Base-by-base conservation (phyloP, 2,113 vertebrate species). In the Ctenodactylus gundi region DNA sequence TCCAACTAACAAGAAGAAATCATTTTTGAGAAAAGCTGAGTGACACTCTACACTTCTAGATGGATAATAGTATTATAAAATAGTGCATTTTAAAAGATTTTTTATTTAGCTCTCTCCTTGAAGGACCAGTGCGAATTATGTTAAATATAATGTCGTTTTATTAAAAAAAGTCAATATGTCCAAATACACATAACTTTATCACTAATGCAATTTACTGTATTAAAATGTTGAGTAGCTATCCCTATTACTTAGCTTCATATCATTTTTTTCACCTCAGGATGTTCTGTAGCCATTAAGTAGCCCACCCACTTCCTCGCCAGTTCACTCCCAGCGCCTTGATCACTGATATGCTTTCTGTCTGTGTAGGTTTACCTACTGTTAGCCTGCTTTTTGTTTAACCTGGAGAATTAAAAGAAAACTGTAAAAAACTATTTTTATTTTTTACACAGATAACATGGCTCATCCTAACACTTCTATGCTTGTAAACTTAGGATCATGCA, bases 391-490 rank as follows among this genome's bases (percentile, higher is more conserved):
- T 44, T 51, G 17, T 49, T 46, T 21, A 17, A 27, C 31, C 29
- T 31, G 34, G 21, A 94, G 39, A 86, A 73, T 73, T 92, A 95
- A 91, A 91, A 96, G 18, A 10, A 17, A 93, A 80, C 93, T 44
- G 1, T 67, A 51, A 67, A 77, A 25, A 70, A 41, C 81, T 3
- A 70, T 23, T 68, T 39, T 57, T 93, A 10, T 17, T 76, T 90
- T n/a, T 73, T 83, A 39, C 5, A 9, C 34, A 85, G 9, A 78
- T 5, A 70, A 64, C 0, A 94, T 4, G 7, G 73, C 13, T 70
- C 23, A 87, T 73, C 89, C 85, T 65, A 78, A 65, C 86, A 49
- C 31, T 85, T 82, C 36, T 82, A 5, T 55, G 73, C 78, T 93
- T 83, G n/a, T 14, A 77, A 51, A 53, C n/a, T 90, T 82, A 1